Conservation (phyloP, 1,140 invertebrate species). For the Euwallacea fornicatus region DNA sequence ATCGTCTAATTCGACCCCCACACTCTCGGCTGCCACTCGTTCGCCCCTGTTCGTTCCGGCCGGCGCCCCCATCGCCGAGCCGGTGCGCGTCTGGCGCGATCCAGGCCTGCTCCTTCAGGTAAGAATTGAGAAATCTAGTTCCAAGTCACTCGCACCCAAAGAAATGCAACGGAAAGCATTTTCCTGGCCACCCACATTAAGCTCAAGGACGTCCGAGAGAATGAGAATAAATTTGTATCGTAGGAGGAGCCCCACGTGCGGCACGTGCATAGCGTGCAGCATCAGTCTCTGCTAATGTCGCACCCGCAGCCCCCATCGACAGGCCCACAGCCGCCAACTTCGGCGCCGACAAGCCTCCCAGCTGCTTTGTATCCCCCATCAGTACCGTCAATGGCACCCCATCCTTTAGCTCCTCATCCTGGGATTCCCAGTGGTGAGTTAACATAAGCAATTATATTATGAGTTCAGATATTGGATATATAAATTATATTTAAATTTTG, state of each 20-base stretch:
- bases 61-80: conserved; percentile 38
- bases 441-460: too few relatives aligned
- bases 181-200: too few relatives aligned
- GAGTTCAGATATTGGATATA: too few relatives aligned
- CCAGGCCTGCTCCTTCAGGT: conserved; percentile 53
- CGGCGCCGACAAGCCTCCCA: conserved; percentile 44
- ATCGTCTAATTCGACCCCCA: conserved; percentile 19
- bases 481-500: too few relatives aligned
- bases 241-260: conserved; percentile 56
- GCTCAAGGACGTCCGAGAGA: too few relatives aligned
- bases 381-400: conserved; percentile 48
- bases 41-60: conserved; percentile 62
- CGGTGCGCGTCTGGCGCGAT: conserved; percentile 58
- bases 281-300: conserved; percentile 59
- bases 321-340: conserved; percentile 44
- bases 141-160: too few relatives aligned
- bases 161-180: too few relatives aligned
- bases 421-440: conserved; percentile 35
- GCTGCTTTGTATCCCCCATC: conserved; percentile 43
- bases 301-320: conserved; percentile 51
- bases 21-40: conserved; percentile 46
- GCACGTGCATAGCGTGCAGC: conserved; percentile 60
- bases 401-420: conserved; percentile 43
- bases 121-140: not conserved
- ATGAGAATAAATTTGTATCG: not conserved